These are phyloP conservation scores for Gambelia wislizenii DNA, from an alignment of 2,797 vertebrate species.

Conservation along the genomic window DNA sequence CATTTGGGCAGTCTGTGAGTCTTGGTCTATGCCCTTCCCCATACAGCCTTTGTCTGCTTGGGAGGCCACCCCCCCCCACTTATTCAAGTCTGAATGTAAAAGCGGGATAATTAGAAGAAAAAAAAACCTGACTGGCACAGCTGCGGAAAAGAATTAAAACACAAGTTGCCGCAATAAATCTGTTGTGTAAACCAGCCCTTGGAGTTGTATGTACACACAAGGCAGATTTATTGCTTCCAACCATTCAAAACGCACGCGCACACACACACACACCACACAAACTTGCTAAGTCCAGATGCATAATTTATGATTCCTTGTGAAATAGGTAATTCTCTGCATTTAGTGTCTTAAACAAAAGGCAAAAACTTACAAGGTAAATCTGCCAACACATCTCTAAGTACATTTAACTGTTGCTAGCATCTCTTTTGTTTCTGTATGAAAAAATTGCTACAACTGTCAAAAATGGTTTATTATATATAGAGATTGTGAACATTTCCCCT, in stretches of 20 bases:
- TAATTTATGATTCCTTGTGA: conserved; percentile 62
- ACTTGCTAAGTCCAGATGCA: conserved; percentile 54
- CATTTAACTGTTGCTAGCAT: background rate
- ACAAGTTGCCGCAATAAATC: no score
- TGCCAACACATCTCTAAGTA: conserved; percentile 19
- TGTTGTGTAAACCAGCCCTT: no score
- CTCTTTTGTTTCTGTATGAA: conserved; percentile 27
- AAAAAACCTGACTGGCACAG: no score
- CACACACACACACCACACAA: background rate
- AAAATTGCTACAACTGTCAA: conserved; percentile 20
- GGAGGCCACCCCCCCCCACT: no score
- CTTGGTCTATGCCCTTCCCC: no score
- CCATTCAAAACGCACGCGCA: conserved; percentile 60
- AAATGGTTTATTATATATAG: conserved; percentile 7
- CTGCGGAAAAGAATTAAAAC: no score
- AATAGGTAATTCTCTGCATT: conserved; percentile 48
- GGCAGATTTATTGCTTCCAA: conserved; percentile 61
- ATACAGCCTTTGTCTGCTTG: no score
- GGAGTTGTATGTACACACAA: conserved; percentile 54
- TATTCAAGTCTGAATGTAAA: no score
- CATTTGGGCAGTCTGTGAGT: no score
- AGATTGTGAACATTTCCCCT: conserved; percentile 11
- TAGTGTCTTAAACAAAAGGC: conserved; percentile 41
- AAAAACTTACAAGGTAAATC: conserved; percentile 53
- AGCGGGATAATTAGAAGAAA: no score